Conservation (phyloP, 2,113 vertebrate genomes). For the Conger conger region DNA sequence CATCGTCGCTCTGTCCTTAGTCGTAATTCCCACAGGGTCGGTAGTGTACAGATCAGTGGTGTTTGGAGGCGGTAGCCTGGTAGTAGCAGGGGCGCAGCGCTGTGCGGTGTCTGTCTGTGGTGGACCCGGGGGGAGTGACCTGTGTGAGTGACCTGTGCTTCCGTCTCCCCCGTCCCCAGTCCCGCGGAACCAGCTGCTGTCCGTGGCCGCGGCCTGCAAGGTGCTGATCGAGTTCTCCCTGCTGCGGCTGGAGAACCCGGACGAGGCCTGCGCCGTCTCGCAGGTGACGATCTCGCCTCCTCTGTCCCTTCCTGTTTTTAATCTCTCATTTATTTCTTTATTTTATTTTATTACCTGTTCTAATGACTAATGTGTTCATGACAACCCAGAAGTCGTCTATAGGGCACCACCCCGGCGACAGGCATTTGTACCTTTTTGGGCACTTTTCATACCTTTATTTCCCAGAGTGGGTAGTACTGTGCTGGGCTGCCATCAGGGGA, state of each 20-base stretch:
- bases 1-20: too few relatives aligned
- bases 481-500: too few relatives aligned
- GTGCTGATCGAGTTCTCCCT: constrained; percentile 96
- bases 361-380: too few relatives aligned
- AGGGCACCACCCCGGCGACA: too few relatives aligned
- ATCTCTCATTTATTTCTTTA: too few relatives aligned
- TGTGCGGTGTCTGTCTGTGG: not conserved
- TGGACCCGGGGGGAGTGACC: not conserved
- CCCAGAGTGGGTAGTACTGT: too few relatives aligned
- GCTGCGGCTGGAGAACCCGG: constrained; percentile 92
- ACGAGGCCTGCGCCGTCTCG: constrained; percentile 96
- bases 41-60: not conserved
- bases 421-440: too few relatives aligned
- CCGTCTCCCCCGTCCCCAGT: constrained; percentile 68
- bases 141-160: not conserved
- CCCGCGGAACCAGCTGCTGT: constrained; percentile 92
- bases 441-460: too few relatives aligned
- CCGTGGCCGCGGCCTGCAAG: constrained; percentile 94
- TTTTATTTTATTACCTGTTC: too few relatives aligned
- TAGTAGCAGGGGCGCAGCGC: not conserved
- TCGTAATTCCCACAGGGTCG: not conserved
- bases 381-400: too few relatives aligned
- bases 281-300: constrained; percentile 73
- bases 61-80: not conserved
- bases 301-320: too few relatives aligned